Conservation (phyloP, 2,797 vertebrate species). For the Vultur gryphus region DNA sequence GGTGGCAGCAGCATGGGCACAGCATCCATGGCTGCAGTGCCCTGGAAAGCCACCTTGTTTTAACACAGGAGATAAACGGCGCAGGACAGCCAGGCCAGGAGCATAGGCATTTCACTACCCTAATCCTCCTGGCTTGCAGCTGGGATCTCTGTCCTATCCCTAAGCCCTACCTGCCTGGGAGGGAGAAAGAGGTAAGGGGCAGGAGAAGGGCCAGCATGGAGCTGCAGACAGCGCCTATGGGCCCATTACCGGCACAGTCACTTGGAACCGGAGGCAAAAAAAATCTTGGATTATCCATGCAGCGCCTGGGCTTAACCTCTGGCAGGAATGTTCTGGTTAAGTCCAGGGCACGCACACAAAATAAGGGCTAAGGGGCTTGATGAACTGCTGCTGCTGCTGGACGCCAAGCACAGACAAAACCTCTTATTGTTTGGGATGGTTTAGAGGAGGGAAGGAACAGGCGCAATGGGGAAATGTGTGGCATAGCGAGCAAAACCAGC, state of each 20-base stretch:
- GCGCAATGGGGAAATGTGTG: background rate
- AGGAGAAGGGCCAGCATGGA: background rate
- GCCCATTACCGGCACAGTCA: background rate
- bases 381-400: background rate
- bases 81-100: background rate
- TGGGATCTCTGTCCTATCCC: background rate
- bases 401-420: background rate
- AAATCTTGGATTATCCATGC: background rate
- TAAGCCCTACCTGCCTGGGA: background rate
- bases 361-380: constrained; percentile 19
- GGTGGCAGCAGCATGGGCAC: background rate
- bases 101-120: background rate
- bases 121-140: background rate
- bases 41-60: background rate
- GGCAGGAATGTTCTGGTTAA: constrained; percentile 50
- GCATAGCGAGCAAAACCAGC: background rate
- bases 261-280: background rate
- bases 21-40: background rate
- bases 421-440: background rate
- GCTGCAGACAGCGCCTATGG: background rate
- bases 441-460: background rate
- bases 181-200: background rate
- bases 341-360: background rate
- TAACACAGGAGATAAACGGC: background rate
- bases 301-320: background rate